A percentile compares a stretch with the other conserved stretches of the same genome.
Evolutionary conservation across 2,113 vertebrate genomes (phyloP).

Genomic region (Gopherus evgoodei): DNA sequence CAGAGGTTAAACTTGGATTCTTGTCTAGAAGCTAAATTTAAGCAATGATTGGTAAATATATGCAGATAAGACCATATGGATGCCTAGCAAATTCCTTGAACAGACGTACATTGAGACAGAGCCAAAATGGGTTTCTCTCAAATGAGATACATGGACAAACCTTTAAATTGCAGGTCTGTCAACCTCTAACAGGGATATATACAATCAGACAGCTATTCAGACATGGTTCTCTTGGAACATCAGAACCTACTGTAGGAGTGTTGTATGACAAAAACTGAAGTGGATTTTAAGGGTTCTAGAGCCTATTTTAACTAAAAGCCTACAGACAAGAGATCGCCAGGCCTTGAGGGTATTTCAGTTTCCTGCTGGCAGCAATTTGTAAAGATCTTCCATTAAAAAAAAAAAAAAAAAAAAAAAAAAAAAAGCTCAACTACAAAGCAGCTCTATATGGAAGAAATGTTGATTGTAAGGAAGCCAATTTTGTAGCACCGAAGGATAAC

Average conservation of each 20-base stretch:
- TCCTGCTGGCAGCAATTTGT: not conserved
- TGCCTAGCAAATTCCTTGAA: not conserved
- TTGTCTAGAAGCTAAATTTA: not conserved
- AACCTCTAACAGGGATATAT: not conserved
- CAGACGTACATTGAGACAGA: not conserved
- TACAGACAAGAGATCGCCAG: not conserved
- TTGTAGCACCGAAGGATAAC: not conserved
- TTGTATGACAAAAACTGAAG: not conserved
- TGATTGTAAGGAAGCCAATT: not conserved
- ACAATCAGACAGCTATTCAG: not conserved
- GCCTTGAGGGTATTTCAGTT: not conserved
- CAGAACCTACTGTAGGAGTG: not conserved
- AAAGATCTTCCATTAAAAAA: not conserved
- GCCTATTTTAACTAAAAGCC: not conserved
- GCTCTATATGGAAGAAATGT: not conserved
- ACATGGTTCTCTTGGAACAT: not conserved
- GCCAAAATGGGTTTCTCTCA: not conserved
- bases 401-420: not conserved
- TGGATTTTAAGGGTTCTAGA: not conserved
- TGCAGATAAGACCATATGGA: not conserved
- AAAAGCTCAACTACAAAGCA: not conserved
- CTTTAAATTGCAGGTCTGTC: not conserved
- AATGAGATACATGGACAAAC: not conserved
- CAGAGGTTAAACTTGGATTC: not conserved
- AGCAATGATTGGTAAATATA: fast-evolving